Evolutionary conservation across 2,888 invertebrate species (phyloP).

Genomic region (Caenorhabditis sp.): DNA sequence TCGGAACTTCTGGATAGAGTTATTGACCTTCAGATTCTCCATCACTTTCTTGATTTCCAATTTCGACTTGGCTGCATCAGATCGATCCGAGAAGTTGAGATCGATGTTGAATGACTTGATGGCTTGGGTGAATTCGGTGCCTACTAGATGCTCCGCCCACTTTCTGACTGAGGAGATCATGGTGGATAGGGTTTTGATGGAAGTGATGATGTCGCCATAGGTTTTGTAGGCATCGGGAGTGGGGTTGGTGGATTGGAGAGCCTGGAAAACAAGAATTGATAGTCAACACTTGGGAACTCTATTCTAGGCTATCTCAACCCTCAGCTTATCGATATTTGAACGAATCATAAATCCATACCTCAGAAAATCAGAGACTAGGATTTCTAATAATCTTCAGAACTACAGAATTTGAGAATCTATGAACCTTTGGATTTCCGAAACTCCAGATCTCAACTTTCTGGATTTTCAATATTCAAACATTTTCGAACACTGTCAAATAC

Average conservation of each 20-base stretch:
- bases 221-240: neutral
- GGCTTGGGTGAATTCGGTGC: neutral
- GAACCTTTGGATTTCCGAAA: no score
- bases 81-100: neutral
- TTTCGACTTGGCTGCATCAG: neutral
- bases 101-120: neutral
- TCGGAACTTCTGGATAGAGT: neutral
- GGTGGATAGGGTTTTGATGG: neutral
- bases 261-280: neutral
- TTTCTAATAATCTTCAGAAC: no score
- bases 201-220: neutral
- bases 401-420: no score
- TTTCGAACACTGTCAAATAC: no score
- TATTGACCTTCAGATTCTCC: neutral
- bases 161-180: neutral
- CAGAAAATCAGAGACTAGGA: no score
- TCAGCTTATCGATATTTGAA: no score
- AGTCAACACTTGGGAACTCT: no score
- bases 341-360: neutral
- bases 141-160: slow-evolving; percentile 8
- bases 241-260: neutral
- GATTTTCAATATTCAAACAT: no score
- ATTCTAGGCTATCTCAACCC: no score
- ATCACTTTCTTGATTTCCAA: neutral
- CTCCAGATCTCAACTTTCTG: no score